phyloP scores from a whole-genome alignment of 2,888 invertebrate genomes.

The Brachypterus glaber region DNA sequence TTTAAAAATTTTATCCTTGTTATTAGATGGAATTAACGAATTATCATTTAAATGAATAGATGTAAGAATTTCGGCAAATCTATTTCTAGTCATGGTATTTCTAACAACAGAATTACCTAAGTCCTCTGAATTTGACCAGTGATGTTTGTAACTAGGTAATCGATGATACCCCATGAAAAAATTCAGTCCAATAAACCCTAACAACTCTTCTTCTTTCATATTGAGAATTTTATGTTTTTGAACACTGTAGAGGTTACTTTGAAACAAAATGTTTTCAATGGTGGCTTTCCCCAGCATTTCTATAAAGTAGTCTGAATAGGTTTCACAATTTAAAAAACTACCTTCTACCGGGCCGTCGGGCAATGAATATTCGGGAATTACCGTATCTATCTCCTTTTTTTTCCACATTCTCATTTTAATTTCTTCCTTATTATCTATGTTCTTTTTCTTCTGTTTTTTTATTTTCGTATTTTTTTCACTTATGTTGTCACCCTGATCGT shows the following conservation, averaged over 20 bases:
- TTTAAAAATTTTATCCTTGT: slow-evolving; percentile 15
- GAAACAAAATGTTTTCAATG: slow-evolving; percentile 15
- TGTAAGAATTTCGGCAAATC: slow-evolving; percentile 13
- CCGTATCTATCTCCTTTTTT: neutral
- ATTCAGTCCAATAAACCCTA: slow-evolving; percentile 14
- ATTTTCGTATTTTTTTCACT: neutral
- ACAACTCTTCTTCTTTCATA: slow-evolving; percentile 14
- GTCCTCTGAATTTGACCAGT: slow-evolving; percentile 3
- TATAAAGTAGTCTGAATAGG: slow-evolving; percentile 10
- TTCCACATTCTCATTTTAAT: neutral
- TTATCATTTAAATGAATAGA: slow-evolving; percentile 16
- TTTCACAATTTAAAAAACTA: slow-evolving; percentile 5
- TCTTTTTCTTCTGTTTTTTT: neutral
- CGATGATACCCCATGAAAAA: slow-evolving; percentile 15
- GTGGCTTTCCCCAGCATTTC: slow-evolving; percentile 10
- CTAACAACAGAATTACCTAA: slow-evolving; percentile 8
- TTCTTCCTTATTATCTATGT: no score
- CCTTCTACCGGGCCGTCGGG: slow-evolving; percentile 1
- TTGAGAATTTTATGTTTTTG: slow-evolving; percentile 15
- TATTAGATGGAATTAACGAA: slow-evolving; percentile 6
- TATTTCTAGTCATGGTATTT: slow-evolving; percentile 6
- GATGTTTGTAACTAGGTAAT: slow-evolving; percentile 13
- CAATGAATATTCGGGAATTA: neutral
- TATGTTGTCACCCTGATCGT: neutral
- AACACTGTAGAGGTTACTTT: slow-evolving; percentile 19